Evolutionary conservation across 2,113 vertebrate species (phyloP).

Genomic region (Polypterus bichir): DNA sequence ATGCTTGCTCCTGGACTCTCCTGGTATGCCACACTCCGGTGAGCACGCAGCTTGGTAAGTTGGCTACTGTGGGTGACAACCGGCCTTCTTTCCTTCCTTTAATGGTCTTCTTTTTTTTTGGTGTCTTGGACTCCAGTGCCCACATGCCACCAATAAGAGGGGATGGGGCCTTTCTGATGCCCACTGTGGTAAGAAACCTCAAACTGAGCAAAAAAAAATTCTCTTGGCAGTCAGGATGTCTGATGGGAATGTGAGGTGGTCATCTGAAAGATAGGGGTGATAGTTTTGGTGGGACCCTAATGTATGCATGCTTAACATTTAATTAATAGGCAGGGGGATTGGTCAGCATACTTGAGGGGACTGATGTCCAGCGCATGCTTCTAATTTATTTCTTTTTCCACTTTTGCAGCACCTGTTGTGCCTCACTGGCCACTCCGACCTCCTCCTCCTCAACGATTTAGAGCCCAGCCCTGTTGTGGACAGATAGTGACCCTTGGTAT

Average conservation of each 20-base stretch:
- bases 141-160: no score
- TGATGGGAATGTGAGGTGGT: background rate
- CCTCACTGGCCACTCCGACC: constrained; percentile 51
- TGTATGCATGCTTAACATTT: background rate
- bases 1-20: no score
- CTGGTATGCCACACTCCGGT: no score
- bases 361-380: background rate
- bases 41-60: no score
- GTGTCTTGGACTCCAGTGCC: no score
- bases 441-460: constrained; percentile 64
- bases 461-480: constrained; percentile 33
- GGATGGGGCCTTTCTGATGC: no score
- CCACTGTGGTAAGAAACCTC: no score
- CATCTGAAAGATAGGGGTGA: background rate
- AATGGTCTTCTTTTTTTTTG: no score
- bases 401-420: constrained; percentile 45
- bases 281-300: background rate
- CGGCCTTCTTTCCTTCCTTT: no score
- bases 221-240: background rate
- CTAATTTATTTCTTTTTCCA: constrained; percentile 20
- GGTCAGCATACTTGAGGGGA: background rate
- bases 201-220: no score
- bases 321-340: background rate
- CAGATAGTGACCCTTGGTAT: constrained; percentile 15
- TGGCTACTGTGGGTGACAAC: no score